Evolutionary conservation across 2,888 invertebrate genomes (phyloP).

Genomic region (Chrysomela aeneicollis): DNA sequence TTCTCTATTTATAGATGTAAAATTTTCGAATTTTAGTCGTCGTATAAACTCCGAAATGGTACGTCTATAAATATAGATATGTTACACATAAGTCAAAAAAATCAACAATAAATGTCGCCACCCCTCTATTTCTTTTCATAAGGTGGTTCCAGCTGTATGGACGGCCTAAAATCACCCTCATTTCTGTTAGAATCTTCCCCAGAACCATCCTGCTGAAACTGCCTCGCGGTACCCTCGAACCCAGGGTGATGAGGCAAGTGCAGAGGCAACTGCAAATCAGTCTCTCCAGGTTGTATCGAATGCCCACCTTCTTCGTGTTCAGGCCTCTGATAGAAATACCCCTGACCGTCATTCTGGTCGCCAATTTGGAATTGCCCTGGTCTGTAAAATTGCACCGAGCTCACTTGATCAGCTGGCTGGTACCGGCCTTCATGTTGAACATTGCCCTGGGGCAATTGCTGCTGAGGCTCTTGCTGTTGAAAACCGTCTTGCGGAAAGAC

Average conservation of each 20-base stretch:
- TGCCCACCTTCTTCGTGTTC: constrained; percentile 13
- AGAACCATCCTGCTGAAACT: constrained; percentile 34
- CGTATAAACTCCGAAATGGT: too few species aligned
- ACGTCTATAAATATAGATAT: too few species aligned
- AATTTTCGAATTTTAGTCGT: too few species aligned
- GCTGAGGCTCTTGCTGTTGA: background rate
- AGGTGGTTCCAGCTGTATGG: constrained; percentile 50
- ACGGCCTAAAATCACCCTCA: constrained; percentile 46
- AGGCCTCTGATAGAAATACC: constrained; percentile 37
- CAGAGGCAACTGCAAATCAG: constrained; percentile 54
- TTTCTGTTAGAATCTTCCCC: constrained; percentile 35
- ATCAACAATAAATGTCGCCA: constrained; percentile 9
- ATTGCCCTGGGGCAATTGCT: constrained; percentile 10
- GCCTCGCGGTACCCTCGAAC: constrained; percentile 39
- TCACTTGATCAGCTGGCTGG: constrained; percentile 36
- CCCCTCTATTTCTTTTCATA: constrained; percentile 39
- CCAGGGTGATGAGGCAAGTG: constrained; percentile 54
- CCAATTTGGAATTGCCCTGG: constrained; percentile 35
- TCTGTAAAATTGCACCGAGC: constrained; percentile 34
- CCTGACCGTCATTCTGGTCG: constrained; percentile 33
- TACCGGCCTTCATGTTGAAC: constrained; percentile 20
- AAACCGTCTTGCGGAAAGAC: background rate
- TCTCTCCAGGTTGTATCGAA: constrained; percentile 54
- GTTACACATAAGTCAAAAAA: constrained; percentile 14
- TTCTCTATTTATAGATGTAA: too few species aligned